Percentiles rank a stretch among this genome's conserved stretches.
phyloP scores from a whole-genome alignment of 2,797 vertebrate genomes.

The Artibeus jamaicensis region DNA sequence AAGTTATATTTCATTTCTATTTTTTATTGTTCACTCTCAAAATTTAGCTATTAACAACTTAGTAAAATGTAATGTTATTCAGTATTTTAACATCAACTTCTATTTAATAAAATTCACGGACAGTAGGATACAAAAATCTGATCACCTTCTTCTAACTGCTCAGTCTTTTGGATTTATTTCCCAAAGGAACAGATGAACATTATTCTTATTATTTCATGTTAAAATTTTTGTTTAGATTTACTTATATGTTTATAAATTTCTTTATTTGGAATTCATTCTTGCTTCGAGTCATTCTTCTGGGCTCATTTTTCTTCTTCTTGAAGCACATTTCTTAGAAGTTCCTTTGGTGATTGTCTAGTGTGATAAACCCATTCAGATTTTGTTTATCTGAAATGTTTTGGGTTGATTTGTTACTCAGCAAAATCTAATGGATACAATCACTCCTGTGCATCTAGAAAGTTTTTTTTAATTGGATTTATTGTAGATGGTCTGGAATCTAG shows the following conservation, averaged over 20 bases:
- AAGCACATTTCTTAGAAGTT: not conserved
- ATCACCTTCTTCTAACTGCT: not conserved
- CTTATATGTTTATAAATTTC: not conserved
- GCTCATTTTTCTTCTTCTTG: not conserved
- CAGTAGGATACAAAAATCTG: not conserved
- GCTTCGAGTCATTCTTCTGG: not conserved
- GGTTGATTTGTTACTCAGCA: not conserved
- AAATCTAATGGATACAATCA: not conserved
- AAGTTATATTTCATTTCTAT: not conserved
- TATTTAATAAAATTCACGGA: not conserved
- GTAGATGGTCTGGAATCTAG: not conserved
- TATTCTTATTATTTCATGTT: not conserved
- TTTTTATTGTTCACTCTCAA: not conserved
- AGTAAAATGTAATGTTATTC: not conserved
- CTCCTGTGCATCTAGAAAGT: not conserved
- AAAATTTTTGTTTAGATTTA: not conserved
- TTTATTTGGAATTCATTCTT: not conserved
- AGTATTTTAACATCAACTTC: not conserved
- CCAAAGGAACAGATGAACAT: not conserved
- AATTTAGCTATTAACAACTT: not conserved
- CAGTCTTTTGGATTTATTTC: not conserved
- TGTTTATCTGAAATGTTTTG: not conserved
- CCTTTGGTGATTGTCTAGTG: not conserved
- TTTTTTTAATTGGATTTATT: not conserved
- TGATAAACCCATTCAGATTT: not conserved